These are phyloP conservation scores for Eledona agricola DNA, from an alignment of 2,888 invertebrate species.

Conservation along the genomic window DNA sequence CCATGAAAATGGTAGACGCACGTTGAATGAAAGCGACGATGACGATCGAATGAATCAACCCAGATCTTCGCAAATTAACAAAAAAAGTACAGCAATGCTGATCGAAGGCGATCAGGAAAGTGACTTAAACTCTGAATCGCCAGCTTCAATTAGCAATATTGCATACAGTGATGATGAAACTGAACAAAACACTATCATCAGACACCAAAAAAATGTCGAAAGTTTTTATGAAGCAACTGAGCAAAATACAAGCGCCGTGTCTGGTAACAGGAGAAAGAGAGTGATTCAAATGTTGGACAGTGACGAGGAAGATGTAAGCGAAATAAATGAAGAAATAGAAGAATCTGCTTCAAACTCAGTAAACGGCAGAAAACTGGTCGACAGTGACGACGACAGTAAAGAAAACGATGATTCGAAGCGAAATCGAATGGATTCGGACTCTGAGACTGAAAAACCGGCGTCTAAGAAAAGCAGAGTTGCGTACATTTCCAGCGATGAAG, in stretches of 20 bases:
- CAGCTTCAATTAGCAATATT: too few relatives aligned
- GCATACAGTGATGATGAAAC: too few relatives aligned
- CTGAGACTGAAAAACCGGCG: constrained; percentile 15
- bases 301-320: constrained; percentile 30
- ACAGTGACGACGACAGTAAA: constrained; percentile 36
- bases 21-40: too few relatives aligned
- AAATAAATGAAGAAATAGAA: constrained; percentile 7
- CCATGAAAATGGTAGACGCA: too few relatives aligned
- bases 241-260: background rate
- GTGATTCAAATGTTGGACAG: constrained; percentile 19
- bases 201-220: constrained; percentile 1
- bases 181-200: too few relatives aligned
- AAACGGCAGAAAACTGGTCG: constrained; percentile 26
- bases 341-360: constrained; percentile 3
- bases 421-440: constrained; percentile 7
- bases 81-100: too few relatives aligned
- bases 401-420: constrained; percentile 3
- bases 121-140: too few relatives aligned
- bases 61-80: constrained; percentile 2
- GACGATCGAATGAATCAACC: constrained; percentile 7
- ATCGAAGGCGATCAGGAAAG: too few relatives aligned
- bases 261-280: background rate
- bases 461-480: constrained; percentile 14
- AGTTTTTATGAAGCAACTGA: background rate
- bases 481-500: constrained; percentile 29